Percentiles rank a stretch among this genome's conserved stretches.
Conservation (phyloP, 1,140 invertebrate species). For the Battus philenor region DNA sequence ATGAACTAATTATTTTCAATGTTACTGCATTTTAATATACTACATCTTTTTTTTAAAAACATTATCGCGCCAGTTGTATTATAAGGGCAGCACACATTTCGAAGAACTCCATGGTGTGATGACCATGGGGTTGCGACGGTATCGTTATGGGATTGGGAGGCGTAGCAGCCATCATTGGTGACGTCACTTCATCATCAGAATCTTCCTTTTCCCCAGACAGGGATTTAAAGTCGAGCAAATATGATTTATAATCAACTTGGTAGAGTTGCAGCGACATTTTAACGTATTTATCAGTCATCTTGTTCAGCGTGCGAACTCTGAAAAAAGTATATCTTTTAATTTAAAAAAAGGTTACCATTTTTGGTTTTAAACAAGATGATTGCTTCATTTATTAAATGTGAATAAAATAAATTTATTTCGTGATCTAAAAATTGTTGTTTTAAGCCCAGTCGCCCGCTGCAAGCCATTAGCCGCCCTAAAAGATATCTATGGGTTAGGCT, state of each 20-base stretch:
- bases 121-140: slow-evolving; percentile 72
- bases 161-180: slow-evolving; percentile 40
- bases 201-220: slow-evolving; percentile 86
- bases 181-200: slow-evolving; percentile 76
- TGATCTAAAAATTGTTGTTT: too few species aligned
- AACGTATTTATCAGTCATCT: slow-evolving; percentile 87
- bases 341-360: too few species aligned
- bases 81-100: slow-evolving; percentile 99
- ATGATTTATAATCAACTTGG: slow-evolving; percentile 98
- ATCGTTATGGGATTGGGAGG: slow-evolving; percentile 46
- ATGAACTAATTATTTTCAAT: too few species aligned
- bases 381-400: too few species aligned
- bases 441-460: too few species aligned
- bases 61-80: slow-evolving; percentile 95
- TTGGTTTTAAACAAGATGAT: too few species aligned
- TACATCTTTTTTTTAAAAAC: slow-evolving; percentile 4
- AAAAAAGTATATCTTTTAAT: too few species aligned
- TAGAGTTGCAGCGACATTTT: slow-evolving; percentile 99
- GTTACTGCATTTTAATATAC: too few species aligned
- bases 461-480: too few species aligned
- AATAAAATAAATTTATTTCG: too few species aligned
- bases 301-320: slow-evolving; percentile 92
- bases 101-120: slow-evolving; percentile 99
- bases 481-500: too few species aligned
- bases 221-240: slow-evolving; percentile 98